Evolutionary conservation across 2,113 vertebrate species (phyloP), one percentile per base, ranked within the genome.

Genomic region (Chamaetylas fuelleborni): DNA sequence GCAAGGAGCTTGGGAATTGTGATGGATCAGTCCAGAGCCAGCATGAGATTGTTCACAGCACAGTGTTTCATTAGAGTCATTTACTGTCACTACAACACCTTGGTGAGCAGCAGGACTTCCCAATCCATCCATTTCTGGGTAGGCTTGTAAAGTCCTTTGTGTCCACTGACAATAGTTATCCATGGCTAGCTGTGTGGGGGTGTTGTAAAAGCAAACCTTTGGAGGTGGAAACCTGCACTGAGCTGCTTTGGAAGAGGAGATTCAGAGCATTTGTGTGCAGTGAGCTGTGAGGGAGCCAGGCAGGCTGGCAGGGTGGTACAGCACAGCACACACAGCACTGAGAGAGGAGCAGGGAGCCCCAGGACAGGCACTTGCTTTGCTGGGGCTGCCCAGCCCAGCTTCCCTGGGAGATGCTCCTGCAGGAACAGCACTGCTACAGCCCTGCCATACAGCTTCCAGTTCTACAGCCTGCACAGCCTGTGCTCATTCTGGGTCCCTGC

Each of bases 361-460:
- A 22, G 78, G 38, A n/a, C 23, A 11, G 2, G 1, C 1, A 1
- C 2, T 11, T n/a, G 16, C 42, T 42, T 58, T 2, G 5, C n/a
- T 0, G 0, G 47, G 50, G 33, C 38, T 77, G 60, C 43, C 40
- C 18, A 73, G 40, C 58, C n/a, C 72, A 14, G 0, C 42, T 57
- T 53, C 3, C 1, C 31, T 6, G n/a, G 70, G 33, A 88, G 40
- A 4, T 54, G 51, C 14, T 79, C 25, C 54, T 15, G 29, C 70
- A 85, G 38, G 40, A 24, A 3, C 28, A 25, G 53, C 48, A 56
- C 33, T 2, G 48, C 48, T 34, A 8, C 22, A 33, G 5, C 23
- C 57, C 2, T 0, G 45, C 12, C n/a, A 0, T 8, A 2, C 0
- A 1, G 58, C 43, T 71, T 28, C 45, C 47, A 71, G 1, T 31